Conservation (phyloP, 2,113 vertebrate species). For the Lagenorhynchus albirostris region DNA sequence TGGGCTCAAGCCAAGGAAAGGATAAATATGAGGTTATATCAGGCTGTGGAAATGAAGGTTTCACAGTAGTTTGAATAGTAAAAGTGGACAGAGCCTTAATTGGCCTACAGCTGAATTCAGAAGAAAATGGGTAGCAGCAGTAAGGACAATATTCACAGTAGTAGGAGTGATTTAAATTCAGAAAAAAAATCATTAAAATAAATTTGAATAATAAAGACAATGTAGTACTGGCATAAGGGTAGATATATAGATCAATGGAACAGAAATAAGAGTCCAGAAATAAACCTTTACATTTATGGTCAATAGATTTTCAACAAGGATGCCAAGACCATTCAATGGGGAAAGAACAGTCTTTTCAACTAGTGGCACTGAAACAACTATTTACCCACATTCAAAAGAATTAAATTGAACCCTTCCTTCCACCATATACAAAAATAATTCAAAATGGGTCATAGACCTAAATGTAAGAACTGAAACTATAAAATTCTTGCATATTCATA, state of each 20-base stretch:
- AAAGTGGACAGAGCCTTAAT: neutral
- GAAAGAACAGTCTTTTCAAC: neutral
- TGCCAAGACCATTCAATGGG: neutral
- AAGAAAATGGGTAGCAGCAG: neutral
- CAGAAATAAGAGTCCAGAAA: neutral
- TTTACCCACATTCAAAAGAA: neutral
- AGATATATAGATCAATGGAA: neutral
- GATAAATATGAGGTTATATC: neutral
- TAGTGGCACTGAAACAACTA: neutral
- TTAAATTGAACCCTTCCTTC: neutral
- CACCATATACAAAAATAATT: neutral
- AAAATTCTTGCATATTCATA: neutral
- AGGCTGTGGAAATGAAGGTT: neutral
- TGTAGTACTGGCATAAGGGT: neutral
- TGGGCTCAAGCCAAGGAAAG: neutral
- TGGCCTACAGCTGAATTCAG: neutral
- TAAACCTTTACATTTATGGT: neutral
- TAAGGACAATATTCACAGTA: no score
- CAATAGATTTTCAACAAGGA: neutral
- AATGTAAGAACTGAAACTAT: neutral
- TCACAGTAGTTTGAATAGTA: neutral
- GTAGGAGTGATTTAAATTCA: neutral
- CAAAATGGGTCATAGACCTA: neutral
- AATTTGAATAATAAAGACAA: neutral
- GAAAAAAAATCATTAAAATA: neutral